A percentile compares a stretch with the other conserved stretches of the same genome.
phyloP scores from a whole-genome alignment of 2,113 vertebrate genomes.

The Leptodactylus fuscus region DNA sequence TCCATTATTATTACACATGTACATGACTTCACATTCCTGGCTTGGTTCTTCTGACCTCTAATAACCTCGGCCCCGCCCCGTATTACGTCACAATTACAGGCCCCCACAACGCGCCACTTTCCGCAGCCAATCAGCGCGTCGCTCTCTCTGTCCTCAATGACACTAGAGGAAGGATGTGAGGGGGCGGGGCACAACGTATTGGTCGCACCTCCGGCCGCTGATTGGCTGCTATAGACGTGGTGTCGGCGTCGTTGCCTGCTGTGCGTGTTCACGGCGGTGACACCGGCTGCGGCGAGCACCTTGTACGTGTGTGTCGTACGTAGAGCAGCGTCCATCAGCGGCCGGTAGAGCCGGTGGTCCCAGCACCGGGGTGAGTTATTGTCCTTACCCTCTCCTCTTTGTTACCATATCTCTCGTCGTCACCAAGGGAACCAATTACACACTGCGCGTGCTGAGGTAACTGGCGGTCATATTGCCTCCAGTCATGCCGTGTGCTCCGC shows the following conservation, averaged over 20 bases:
- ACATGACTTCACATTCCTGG: not conserved
- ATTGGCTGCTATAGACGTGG: constrained; percentile 40
- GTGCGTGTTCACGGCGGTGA: constrained; percentile 24
- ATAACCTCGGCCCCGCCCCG: constrained; percentile 34
- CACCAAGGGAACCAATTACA: not conserved
- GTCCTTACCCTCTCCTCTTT: not conserved
- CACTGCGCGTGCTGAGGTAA: not conserved
- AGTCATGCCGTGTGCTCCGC: not conserved
- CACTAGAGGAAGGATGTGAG: constrained; percentile 22
- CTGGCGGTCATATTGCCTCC: not conserved
- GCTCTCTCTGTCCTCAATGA: constrained; percentile 13
- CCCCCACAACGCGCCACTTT: constrained; percentile 56
- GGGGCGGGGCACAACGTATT: not conserved
- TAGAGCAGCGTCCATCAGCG: constrained; percentile 4
- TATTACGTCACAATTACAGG: not conserved
- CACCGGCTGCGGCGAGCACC: constrained; percentile 25
- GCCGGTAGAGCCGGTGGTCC: constrained; percentile 6
- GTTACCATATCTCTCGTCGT: not conserved
- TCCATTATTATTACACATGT: not conserved
- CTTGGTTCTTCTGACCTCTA: constrained; percentile 25
- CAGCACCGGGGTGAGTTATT: constrained; percentile 22
- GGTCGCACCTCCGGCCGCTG: constrained; percentile 33
- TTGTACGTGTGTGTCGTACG: not conserved
- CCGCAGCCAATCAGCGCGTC: constrained; percentile 11
- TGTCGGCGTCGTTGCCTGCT: not conserved